A percentile compares a stretch with the other conserved stretches of the same genome.
Conservation (phyloP, 37 sponge, comb jelly and placozoan genomes). For the Chondrilla cf. caribensis region DNA sequence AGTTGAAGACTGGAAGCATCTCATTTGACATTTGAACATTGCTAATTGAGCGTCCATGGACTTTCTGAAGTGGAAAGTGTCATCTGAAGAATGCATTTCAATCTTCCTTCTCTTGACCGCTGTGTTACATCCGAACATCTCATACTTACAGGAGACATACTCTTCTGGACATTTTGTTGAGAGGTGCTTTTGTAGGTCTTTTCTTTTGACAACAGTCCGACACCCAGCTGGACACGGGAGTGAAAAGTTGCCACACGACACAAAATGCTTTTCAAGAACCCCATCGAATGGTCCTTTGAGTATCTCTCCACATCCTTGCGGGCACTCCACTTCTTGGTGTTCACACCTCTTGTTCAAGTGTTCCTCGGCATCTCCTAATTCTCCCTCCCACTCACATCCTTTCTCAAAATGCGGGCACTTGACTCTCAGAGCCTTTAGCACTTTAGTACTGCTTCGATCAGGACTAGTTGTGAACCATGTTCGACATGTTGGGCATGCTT, state of each 20-base stretch:
- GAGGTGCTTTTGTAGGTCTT: neutral
- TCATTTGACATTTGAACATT: too few relatives aligned
- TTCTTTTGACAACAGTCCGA: neutral
- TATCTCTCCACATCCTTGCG: neutral
- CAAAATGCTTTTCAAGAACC: too few relatives aligned
- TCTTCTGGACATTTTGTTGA: neutral
- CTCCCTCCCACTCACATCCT: constrained; percentile 56
- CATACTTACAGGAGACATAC: constrained; percentile 4
- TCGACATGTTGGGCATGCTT: neutral
- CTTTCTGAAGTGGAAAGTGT: neutral
- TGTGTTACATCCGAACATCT: neutral
- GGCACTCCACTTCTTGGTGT: constrained; percentile 22
- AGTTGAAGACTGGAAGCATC: too few relatives aligned
- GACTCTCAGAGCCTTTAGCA: constrained; percentile 30
- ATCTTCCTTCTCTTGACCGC: neutral
- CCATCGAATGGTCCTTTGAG: too few relatives aligned
- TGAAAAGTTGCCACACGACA: neutral
- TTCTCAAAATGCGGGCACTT: constrained; percentile 28
- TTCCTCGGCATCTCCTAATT: neutral
- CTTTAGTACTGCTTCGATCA: constrained; percentile 27
- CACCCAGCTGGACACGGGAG: constrained; percentile 13
- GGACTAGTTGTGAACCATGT: constrained; percentile 22
- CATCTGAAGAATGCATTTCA: neutral
- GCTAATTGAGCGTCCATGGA: neutral
- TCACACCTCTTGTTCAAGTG: constrained; percentile 41